phyloP scores from a whole-genome alignment of 37 sponge, comb jelly and placozoan species.

The Agelas oroides region DNA sequence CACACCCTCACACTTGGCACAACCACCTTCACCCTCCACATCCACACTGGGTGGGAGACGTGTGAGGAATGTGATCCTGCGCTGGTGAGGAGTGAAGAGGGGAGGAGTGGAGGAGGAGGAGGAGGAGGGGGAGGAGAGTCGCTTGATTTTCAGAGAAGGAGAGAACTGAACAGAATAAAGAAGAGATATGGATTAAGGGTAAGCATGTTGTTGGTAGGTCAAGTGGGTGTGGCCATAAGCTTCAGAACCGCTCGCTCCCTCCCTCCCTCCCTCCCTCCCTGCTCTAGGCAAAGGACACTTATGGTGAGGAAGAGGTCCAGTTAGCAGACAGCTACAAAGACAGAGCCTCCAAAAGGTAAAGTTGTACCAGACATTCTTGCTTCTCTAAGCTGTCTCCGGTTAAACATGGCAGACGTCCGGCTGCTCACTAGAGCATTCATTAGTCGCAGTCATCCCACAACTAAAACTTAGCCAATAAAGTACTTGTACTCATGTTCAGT shows the following conservation, averaged over 20 bases:
- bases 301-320: constrained; percentile 25
- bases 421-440: too few relatives aligned
- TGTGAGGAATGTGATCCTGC: constrained; percentile 69
- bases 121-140: not conserved
- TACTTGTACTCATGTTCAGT: too few relatives aligned
- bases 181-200: constrained; percentile 75
- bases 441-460: too few relatives aligned
- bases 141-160: constrained; percentile 42
- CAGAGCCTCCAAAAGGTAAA: constrained; percentile 58
- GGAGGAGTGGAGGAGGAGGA: constrained; percentile 2
- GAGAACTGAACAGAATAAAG: constrained; percentile 72
- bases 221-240: not conserved
- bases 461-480: too few relatives aligned
- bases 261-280: not conserved
- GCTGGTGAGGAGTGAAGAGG: not conserved
- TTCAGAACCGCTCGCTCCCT: not conserved
- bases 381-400: too few relatives aligned
- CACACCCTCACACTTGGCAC: constrained; percentile 67
- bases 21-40: constrained; percentile 75
- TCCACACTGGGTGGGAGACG: constrained; percentile 81
- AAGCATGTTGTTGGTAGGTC: constrained; percentile 2
- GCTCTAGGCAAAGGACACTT: constrained; percentile 50
- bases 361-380: too few relatives aligned
- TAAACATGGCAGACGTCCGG: too few relatives aligned
- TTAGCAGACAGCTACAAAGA: constrained; percentile 23